phyloP scores from a whole-genome alignment of 2,113 vertebrate species.

The Eulacestoma nigropectus region DNA sequence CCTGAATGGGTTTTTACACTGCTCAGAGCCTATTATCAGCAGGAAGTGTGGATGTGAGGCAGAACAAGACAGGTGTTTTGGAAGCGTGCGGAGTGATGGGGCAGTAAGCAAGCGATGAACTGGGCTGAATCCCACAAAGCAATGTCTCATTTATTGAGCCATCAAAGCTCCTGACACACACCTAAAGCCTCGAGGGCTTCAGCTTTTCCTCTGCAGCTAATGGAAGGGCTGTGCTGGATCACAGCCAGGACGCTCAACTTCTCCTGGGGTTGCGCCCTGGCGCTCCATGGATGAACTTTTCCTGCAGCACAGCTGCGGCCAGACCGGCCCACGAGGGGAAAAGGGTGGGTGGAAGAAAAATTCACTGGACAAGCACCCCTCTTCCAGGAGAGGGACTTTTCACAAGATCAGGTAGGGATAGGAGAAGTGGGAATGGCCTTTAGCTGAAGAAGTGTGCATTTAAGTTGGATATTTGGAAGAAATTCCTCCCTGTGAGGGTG shows the following conservation, averaged over 20 bases:
- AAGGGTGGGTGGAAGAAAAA: neutral
- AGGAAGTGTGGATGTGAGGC: neutral
- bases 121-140: neutral
- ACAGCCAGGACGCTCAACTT: neutral
- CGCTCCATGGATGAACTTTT: neutral
- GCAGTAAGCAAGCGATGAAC: neutral
- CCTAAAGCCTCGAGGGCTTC: neutral
- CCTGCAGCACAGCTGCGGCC: neutral
- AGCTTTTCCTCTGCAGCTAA: neutral
- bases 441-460: neutral
- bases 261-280: neutral
- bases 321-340: neutral
- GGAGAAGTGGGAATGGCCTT: neutral
- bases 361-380: neutral
- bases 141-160: neutral
- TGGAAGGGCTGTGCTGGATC: neutral
- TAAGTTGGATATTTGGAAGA: neutral
- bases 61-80: neutral
- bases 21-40: neutral
- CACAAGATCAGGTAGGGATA: neutral
- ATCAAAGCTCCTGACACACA: neutral
- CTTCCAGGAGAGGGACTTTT: neutral
- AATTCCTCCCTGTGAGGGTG: neutral
- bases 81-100: neutral
- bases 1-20: neutral